phyloP scores from a whole-genome alignment of 2,888 invertebrate species.

The Pseudococcus longispinus region DNA sequence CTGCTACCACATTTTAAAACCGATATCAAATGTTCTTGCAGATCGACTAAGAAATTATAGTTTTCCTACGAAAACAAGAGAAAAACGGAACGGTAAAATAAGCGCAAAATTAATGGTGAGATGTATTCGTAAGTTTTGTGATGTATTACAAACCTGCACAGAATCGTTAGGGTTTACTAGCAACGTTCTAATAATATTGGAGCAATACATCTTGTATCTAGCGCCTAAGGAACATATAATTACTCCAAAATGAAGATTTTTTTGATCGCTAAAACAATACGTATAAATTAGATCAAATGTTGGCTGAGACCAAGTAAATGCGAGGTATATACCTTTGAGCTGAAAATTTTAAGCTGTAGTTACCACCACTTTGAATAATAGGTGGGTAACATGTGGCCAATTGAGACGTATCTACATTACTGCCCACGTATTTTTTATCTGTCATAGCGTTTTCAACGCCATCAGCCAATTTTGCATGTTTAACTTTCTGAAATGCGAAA shows the following conservation, averaged over 20 bases:
- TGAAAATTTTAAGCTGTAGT: conserved; percentile 96
- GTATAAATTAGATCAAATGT: background rate
- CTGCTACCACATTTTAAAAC: conserved; percentile 82
- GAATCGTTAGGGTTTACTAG: conserved; percentile 87
- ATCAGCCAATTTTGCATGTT: conserved; percentile 92
- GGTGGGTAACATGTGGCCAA: conserved; percentile 98
- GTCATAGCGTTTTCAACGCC: conserved; percentile 93
- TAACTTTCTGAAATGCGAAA: conserved; percentile 77
- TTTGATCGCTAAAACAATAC: conserved; percentile 79
- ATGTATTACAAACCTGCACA: conserved; percentile 66
- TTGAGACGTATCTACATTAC: conserved; percentile 81
- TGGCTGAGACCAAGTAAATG: background rate
- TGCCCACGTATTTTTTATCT: conserved; percentile 95
- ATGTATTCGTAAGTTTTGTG: background rate
- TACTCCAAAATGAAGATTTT: conserved; percentile 91
- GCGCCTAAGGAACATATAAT: conserved; percentile 95
- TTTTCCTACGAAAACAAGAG: conserved; percentile 71
- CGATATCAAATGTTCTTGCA: conserved; percentile 91
- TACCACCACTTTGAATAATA: conserved; percentile 98
- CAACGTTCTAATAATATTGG: conserved; percentile 94
- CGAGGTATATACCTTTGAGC: conserved; percentile 69
- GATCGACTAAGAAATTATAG: conserved; percentile 87
- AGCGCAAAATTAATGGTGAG: background rate
- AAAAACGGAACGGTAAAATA: background rate
- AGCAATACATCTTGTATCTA: conserved; percentile 96